Conservation (phyloP, 53 echinoderm and acorn worm genomes). For the Luidia sarsii region DNA sequence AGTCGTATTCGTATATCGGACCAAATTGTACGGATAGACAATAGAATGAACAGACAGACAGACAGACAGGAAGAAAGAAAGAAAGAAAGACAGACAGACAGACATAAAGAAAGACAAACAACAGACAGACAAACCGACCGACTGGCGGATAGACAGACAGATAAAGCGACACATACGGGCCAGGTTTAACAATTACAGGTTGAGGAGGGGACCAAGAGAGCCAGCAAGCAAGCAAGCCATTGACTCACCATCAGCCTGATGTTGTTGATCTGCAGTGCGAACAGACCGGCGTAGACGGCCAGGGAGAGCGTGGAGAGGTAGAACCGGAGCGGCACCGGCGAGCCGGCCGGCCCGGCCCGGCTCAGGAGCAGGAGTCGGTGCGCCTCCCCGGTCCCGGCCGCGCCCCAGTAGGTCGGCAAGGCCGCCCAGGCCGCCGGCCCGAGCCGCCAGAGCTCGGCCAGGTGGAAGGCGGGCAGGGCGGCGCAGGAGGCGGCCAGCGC, state of each 20-base stretch:
- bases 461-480: constrained; percentile 71
- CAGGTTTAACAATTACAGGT: too few relatives aligned
- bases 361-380: constrained; percentile 1
- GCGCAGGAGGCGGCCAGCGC: constrained; percentile 48
- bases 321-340: constrained; percentile 48
- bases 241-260: constrained; percentile 48
- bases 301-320: constrained; percentile 60
- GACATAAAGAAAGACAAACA: too few relatives aligned
- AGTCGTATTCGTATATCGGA: too few relatives aligned
- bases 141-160: too few relatives aligned
- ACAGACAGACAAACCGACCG: too few relatives aligned
- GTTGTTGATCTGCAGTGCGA: constrained; percentile 65
- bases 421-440: not conserved
- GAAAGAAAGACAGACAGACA: too few relatives aligned
- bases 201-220: not conserved
- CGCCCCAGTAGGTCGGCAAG: constrained; percentile 39
- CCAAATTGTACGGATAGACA: too few relatives aligned
- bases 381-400: constrained; percentile 11
- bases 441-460: constrained; percentile 63
- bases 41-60: too few relatives aligned
- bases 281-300: constrained; percentile 42
- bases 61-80: too few relatives aligned
- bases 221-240: not conserved
- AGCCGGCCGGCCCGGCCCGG: not conserved
- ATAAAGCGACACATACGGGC: too few relatives aligned